Conservation (phyloP, 2,888 invertebrate species). For the Charanyca ferruginea region DNA sequence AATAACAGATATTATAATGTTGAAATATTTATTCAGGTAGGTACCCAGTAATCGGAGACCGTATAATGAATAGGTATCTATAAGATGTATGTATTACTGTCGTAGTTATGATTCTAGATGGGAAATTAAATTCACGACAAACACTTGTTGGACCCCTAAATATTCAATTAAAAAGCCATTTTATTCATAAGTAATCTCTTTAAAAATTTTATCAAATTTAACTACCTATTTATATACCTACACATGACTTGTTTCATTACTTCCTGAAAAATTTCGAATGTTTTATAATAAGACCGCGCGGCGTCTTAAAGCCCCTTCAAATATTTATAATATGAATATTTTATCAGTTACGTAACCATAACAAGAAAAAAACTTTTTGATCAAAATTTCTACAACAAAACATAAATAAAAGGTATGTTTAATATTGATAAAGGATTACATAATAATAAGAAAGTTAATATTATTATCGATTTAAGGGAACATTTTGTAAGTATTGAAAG, state of each 20-base stretch:
- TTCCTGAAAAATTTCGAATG: conserved; percentile 81
- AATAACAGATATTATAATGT: conserved; percentile 45
- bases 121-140: conserved; percentile 75
- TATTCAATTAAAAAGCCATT: conserved; percentile 89
- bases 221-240: conserved; percentile 88
- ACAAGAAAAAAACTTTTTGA: neutral
- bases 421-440: conserved; percentile 32
- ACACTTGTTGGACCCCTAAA: conserved; percentile 88
- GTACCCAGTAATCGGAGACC: conserved; percentile 31
- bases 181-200: conserved; percentile 88
- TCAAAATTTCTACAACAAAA: neutral
- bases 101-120: conserved; percentile 66
- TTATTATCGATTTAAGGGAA: conserved; percentile 37
- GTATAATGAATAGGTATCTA: conserved; percentile 32
- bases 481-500: conserved; percentile 46
- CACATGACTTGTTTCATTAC: conserved; percentile 81
- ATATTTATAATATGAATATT: conserved; percentile 26
- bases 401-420: conserved; percentile 2
- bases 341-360: conserved; percentile 10
- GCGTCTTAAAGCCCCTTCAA: conserved; percentile 76
- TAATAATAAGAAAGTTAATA: conserved; percentile 11
- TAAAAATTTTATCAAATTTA: conserved; percentile 89
- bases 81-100: conserved; percentile 56
- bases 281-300: conserved; percentile 81
- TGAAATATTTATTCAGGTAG: conserved; percentile 39